Evolutionary conservation across 2,113 vertebrate species (phyloP), one percentile per base, ranked within the genome.

Genomic region (Dicrurus megarhynchus): DNA sequence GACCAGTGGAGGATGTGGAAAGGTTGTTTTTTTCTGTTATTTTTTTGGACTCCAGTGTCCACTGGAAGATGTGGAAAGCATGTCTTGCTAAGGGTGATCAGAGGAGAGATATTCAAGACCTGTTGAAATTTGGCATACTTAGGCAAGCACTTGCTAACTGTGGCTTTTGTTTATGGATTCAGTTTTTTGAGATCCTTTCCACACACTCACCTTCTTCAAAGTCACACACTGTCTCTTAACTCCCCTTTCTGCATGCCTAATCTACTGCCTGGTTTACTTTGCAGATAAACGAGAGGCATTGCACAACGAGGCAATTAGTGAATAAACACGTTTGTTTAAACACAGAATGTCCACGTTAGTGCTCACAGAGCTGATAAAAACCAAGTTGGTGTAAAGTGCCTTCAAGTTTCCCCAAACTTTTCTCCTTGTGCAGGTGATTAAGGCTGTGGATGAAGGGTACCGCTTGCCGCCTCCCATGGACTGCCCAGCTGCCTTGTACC

Each of bases 381-480:
- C 24, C 76, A 33, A 93, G 83, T 30, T 33, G 55, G 49, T 67
- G 41, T 21, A 46, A 95, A 93, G 73, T 73, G 77, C 52, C 67
- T 92, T 91, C 44, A 94, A 80, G 32, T 87, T 30, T 42, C 41
- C 12, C 1, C 69, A 82, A 96, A 96, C 91, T 97, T 92, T 97
- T 76, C 56, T 93, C 95, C 81, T 95, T 93, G 71, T 64, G 56
- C 95, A 99, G 99, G 99, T 99, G 92, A 99, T 99, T 96, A 99
- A 99, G 97, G 99, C 99, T 53, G 99, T 99, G 71, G 99, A 99
- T 90, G 99, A 99, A 97, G 99, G 99, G 60, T 99, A 99, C 96
- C 98, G 99, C 50, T 97, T 99, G 95, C 99, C 99, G 6, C 99
- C 99, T 37, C 99, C 99, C 64, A 99, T 99, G 99, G 99, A 99